A percentile compares a stretch with the other conserved stretches of the same genome.
phyloP scores from a whole-genome alignment of 2,888 invertebrate genomes.

The Gymnocheta viridis region DNA sequence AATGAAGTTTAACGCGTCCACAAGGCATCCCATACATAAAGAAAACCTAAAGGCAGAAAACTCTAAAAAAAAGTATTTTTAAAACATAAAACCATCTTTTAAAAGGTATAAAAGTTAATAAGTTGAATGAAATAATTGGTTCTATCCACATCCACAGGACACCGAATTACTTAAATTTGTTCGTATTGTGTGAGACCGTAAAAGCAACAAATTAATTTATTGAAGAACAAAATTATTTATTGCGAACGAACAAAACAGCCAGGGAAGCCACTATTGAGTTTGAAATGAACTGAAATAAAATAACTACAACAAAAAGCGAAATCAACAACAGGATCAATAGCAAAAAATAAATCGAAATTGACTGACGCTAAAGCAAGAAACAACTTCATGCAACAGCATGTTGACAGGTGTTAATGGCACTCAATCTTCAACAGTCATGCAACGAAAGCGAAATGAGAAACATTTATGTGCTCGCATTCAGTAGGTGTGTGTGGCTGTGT shows the following conservation, averaged over 20 bases:
- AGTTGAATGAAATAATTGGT: too few relatives aligned
- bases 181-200: neutral
- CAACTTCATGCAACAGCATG: constrained; percentile 42
- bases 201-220: neutral
- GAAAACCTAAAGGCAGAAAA: too few relatives aligned
- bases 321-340: constrained; percentile 1
- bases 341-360: neutral
- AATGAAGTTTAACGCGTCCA: too few relatives aligned
- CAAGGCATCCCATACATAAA: too few relatives aligned
- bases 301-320: neutral
- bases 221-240: neutral
- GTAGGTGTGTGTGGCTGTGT: neutral
- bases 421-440: constrained; percentile 41
- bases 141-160: neutral
- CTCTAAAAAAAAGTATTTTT: too few relatives aligned
- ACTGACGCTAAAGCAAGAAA: constrained; percentile 10
- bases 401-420: constrained; percentile 57
- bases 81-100: too few relatives aligned
- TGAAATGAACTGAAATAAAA: neutral
- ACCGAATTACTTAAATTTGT: neutral
- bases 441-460: constrained; percentile 22
- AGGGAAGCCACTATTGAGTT: constrained; percentile 1
- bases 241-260: neutral
- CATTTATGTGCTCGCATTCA: neutral
- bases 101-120: too few relatives aligned